Base-by-base conservation (phyloP, 2,113 vertebrate species). In the Siniperca knerii region DNA sequence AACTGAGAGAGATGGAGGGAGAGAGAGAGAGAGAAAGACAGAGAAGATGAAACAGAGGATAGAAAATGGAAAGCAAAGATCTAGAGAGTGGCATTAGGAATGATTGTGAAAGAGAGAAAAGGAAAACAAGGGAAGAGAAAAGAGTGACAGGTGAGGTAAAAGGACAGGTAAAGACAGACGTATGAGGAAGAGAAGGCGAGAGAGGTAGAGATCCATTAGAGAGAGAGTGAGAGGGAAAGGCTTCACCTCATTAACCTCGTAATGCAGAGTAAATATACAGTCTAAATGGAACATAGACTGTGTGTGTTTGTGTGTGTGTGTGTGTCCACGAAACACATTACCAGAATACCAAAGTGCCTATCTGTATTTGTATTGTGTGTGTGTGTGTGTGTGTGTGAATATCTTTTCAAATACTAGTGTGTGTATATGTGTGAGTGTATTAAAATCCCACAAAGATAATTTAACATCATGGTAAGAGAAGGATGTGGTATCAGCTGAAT, bases 201-300 rank as follows among this genome's bases (percentile, higher is more conserved):
- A 68, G 81, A 85, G 81, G 67, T 54, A 69, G 86, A 74, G 73
- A 87, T 84, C 86, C 90, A 92, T 93, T 90, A 89, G 66, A 69
- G 87, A 79, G 84, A 89, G 74, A 69, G 81, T 29, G 58, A 60
- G 58, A 75, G 70, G 60, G 84, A 81, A 52, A 84, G 84, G 90
- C 88, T 86, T 87, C 93, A 89, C 91, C 91, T 92, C 92, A 93
- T 94, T 94, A 93, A 93, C 90, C 90, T 57, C 65, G 48, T 94
- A 93, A 94, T 92, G 89, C 92, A 94, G 90, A 93, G 92, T 94
- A 92, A 94, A 94, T 91, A 93, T 86, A 90, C 90, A 83, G 77
- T 77, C 89, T 90, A 81, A 91, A 92, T 90, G 92, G 89, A 92
- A 90, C 89, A 90, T 48, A 52, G 83, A 74, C 83, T 68, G 87